Percentiles rank a stretch among this genome's conserved stretches.
These are phyloP conservation scores for Esox masquinongy DNA, from an alignment of 2,797 vertebrate species.

Conservation along the genomic window DNA sequence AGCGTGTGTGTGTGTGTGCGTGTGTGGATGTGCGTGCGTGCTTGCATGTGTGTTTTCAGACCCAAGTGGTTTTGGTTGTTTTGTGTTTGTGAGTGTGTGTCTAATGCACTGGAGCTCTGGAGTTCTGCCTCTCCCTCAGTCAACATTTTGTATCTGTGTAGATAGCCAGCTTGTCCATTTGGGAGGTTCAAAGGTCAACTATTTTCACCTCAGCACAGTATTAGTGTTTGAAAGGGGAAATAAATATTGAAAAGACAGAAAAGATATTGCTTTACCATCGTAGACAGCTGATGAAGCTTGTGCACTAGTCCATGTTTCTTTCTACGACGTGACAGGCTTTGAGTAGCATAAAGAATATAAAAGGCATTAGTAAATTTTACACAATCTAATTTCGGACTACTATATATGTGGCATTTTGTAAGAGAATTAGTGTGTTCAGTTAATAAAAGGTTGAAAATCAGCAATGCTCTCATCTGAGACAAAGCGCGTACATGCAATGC, in stretches of 20 bases:
- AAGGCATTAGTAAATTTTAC: background rate
- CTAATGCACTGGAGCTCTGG: background rate
- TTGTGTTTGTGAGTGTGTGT: constrained; percentile 14
- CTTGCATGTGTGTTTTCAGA: background rate
- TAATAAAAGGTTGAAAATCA: background rate
- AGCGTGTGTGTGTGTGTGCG: constrained; percentile 6
- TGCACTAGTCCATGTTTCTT: background rate
- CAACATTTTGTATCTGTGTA: background rate
- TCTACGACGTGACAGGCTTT: background rate
- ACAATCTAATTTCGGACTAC: background rate
- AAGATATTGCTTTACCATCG: background rate
- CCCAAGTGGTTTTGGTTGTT: too few relatives aligned
- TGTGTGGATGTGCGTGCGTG: background rate
- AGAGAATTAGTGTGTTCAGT: background rate
- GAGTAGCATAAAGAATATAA: background rate
- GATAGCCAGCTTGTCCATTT: background rate
- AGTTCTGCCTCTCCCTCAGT: background rate
- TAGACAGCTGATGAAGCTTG: background rate
- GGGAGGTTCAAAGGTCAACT: constrained; percentile 49
- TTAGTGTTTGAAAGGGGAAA: constrained; percentile 11
- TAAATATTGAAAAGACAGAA: constrained; percentile 20
- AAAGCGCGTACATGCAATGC: constrained; percentile 16
- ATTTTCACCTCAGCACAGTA: constrained; percentile 38
- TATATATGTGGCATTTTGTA: background rate
- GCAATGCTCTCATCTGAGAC: constrained; percentile 2